Percentiles rank a stretch among this genome's conserved stretches.
These are phyloP conservation scores for Hymenochirus boettgeri DNA, from an alignment of 2,113 vertebrate genomes.

Conservation along the genomic window DNA sequence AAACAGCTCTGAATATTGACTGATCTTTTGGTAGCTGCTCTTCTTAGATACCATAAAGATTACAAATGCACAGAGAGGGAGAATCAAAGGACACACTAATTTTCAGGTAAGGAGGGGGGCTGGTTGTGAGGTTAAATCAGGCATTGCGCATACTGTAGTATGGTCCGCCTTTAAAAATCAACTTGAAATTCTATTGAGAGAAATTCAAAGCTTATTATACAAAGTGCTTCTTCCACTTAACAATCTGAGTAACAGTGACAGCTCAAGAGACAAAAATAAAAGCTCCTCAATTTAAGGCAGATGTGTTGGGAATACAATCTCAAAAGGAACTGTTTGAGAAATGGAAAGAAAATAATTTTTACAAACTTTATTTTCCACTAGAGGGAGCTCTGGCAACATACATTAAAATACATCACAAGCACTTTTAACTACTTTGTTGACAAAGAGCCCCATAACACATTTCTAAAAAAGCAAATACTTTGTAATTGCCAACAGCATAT, in stretches of 20 bases:
- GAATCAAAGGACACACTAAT: too few relatives aligned
- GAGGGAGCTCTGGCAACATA: slow-evolving; percentile 51
- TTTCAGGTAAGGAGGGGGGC: too few relatives aligned
- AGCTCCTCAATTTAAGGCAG: slow-evolving; percentile 11
- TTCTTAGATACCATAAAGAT: too few relatives aligned
- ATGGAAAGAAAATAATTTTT: neutral
- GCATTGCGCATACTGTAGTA: too few relatives aligned
- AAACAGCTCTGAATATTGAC: too few relatives aligned
- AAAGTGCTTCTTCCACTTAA: slow-evolving; percentile 12
- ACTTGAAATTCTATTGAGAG: slow-evolving; percentile 11
- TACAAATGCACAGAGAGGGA: too few relatives aligned
- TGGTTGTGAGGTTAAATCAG: too few relatives aligned
- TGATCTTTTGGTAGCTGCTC: too few relatives aligned
- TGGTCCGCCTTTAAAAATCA: neutral
- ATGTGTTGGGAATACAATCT: slow-evolving; percentile 21
- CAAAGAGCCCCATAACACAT: neutral
- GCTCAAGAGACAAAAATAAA: slow-evolving; percentile 7
- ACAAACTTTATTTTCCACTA: slow-evolving; percentile 46
- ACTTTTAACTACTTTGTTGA: neutral
- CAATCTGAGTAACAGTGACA: slow-evolving; percentile 30
- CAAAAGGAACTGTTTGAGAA: neutral
- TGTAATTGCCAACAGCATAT: neutral
- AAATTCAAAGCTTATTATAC: slow-evolving; percentile 22
- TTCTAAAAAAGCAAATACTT: neutral
- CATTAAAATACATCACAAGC: neutral